A percentile compares a stretch with the other conserved stretches of the same genome.
Conservation (phyloP, 2,888 invertebrate genomes). For the Cryptophagus acutangulus region DNA sequence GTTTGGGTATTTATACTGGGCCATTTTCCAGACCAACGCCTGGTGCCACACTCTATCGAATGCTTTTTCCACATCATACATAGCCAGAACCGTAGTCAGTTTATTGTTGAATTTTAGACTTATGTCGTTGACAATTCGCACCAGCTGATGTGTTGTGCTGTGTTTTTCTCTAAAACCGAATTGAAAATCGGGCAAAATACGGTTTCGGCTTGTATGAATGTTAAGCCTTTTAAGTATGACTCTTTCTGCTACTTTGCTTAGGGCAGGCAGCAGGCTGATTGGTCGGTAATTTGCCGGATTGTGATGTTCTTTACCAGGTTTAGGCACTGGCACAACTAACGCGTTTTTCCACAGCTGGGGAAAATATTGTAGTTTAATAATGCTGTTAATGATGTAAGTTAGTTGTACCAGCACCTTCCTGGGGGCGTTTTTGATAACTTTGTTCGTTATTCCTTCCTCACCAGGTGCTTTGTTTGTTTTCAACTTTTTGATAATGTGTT, state of each 20-base stretch:
- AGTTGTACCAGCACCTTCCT: conserved; percentile 15
- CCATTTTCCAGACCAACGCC: neutral
- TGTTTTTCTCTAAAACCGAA: conserved; percentile 5
- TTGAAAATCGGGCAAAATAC: too few species aligned
- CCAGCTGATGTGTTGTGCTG: conserved; percentile 6
- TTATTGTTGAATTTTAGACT: conserved; percentile 8
- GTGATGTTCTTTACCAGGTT: conserved; percentile 7
- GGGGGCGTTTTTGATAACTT: conserved; percentile 8
- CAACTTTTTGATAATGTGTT: too few species aligned
- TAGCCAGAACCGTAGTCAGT: neutral
- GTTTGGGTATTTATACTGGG: neutral
- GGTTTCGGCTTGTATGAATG: too few species aligned
- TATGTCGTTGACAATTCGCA: conserved; percentile 3
- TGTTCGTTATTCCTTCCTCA: conserved; percentile 11
- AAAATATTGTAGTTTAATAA: conserved; percentile 14
- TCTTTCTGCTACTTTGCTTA: conserved; percentile 19
- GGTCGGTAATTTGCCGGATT: neutral
- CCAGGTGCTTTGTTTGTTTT: conserved; percentile 21
- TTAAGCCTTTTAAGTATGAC: conserved; percentile 18
- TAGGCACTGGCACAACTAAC: conserved; percentile 10
- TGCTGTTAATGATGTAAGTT: conserved; percentile 14
- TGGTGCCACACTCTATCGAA: conserved; percentile 1
- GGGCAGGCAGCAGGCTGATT: neutral
- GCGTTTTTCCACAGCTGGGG: conserved; percentile 9
- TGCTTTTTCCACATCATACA: conserved; percentile 1